A percentile compares a stretch with the other conserved stretches of the same genome.
Evolutionary conservation across 1,140 invertebrate genomes (phyloP).

Genomic region (Drosophila repletoides): DNA sequence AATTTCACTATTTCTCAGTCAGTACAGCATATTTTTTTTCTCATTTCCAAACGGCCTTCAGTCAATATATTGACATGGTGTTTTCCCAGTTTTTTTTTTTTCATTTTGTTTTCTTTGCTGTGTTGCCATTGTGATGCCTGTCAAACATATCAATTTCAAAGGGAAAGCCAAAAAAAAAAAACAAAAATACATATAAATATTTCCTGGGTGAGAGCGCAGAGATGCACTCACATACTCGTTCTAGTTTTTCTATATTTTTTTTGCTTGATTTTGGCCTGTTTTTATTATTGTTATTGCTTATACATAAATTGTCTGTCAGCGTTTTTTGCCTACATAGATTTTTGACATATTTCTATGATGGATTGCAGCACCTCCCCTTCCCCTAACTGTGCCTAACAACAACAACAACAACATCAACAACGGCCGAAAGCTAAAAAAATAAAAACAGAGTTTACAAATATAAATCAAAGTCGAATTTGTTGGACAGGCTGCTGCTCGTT

Average conservation of each 20-base stretch:
- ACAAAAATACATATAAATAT: slow-evolving; percentile 5
- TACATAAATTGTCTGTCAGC: slow-evolving; percentile 66
- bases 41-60: slow-evolving; percentile 27
- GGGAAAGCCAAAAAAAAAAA: slow-evolving; percentile 22
- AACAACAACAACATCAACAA: slow-evolving; percentile 6
- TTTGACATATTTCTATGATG: slow-evolving; percentile 70
- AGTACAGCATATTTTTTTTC: too few relatives aligned
- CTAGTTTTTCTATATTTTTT: slow-evolving; percentile 9
- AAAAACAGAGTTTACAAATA: slow-evolving; percentile 56
- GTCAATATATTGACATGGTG: slow-evolving; percentile 31
- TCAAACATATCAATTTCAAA: slow-evolving; percentile 78
- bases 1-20: slow-evolving; percentile 2
- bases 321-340: slow-evolving; percentile 61
- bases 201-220: background rate
- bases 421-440: background rate
- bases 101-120: slow-evolving; percentile 7
- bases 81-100: slow-evolving; percentile 21
- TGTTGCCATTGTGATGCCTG: slow-evolving; percentile 47
- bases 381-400: background rate
- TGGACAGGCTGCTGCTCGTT: slow-evolving; percentile 24
- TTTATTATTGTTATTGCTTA: slow-evolving; percentile 45
- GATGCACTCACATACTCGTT: slow-evolving; percentile 2
- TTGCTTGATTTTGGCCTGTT: background rate
- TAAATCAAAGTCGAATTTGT: slow-evolving; percentile 70
- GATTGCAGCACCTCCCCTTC: slow-evolving; percentile 47